These are phyloP conservation scores for Perodicticus potto DNA, from an alignment of 2,797 vertebrate genomes.

Conservation along the genomic window DNA sequence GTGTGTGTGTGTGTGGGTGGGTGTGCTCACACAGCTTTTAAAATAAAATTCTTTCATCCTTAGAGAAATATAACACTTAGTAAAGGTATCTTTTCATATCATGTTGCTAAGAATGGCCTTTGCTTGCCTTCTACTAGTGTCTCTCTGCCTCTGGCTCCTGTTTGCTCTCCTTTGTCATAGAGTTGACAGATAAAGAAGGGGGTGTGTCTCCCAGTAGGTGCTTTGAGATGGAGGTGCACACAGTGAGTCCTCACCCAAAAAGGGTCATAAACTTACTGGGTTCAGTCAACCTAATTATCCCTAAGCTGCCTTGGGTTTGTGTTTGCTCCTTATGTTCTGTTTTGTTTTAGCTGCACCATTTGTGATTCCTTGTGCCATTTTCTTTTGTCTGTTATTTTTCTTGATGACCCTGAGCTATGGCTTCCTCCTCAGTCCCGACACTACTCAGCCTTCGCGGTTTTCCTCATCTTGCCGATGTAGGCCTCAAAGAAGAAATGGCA, in stretches of 20 bases:
- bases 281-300: conserved; percentile 87
- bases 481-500: conserved; percentile 99
- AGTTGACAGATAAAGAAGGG: conserved; percentile 84
- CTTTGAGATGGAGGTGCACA: conserved; percentile 86
- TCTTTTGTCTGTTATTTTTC: conserved; percentile 87
- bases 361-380: conserved; percentile 91
- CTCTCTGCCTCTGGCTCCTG: conserved; percentile 58
- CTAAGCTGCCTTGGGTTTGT: conserved; percentile 87
- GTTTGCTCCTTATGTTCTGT: conserved; percentile 71
- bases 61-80: conserved; percentile 80
- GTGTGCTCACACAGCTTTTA: background rate
- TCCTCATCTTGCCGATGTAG: conserved; percentile 94
- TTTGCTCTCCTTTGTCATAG: conserved; percentile 74
- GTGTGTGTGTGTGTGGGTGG: conserved; percentile 50
- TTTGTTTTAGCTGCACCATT: conserved; percentile 88
- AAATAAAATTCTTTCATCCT: conserved; percentile 79
- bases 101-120: conserved; percentile 55
- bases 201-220: conserved; percentile 84
- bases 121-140: conserved; percentile 4
- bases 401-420: conserved; percentile 90
- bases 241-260: conserved; percentile 89
- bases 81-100: conserved; percentile 58
- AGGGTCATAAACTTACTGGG: conserved; percentile 91
- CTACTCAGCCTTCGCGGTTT: conserved; percentile 90
- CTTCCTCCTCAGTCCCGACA: conserved; percentile 86